A percentile compares a stretch with the other conserved stretches of the same genome.
Evolutionary conservation across 2,797 vertebrate species (phyloP).

Genomic region (Channallabes apus): DNA sequence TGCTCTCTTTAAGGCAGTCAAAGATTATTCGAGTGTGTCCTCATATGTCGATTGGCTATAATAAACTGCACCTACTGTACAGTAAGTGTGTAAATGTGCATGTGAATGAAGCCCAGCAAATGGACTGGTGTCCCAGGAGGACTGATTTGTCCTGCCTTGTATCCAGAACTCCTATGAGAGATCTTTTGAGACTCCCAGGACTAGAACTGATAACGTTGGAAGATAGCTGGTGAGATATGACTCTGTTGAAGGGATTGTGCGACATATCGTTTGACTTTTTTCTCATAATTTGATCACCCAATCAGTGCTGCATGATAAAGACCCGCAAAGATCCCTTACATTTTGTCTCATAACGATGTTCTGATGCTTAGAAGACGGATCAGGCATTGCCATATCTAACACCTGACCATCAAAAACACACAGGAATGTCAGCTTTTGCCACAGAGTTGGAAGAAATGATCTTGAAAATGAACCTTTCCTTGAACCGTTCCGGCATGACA

Average conservation of each 20-base stretch:
- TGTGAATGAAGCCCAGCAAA: not conserved
- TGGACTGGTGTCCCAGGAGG: not conserved
- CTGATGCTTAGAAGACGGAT: too few species aligned
- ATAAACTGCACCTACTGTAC: not conserved
- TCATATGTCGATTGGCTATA: not conserved
- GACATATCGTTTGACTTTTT: not conserved
- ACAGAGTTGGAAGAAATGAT: not conserved
- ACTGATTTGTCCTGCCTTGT: not conserved
- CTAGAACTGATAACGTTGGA: not conserved
- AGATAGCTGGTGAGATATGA: not conserved
- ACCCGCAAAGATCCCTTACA: not conserved
- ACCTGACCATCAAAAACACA: not conserved
- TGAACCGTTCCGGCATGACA: not conserved
- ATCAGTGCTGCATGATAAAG: not conserved
- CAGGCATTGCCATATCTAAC: too few species aligned
- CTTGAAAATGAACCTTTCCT: not conserved
- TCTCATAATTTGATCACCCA: not conserved
- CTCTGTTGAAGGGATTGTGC: not conserved
- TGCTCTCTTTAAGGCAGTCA: not conserved
- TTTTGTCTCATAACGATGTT: not conserved
- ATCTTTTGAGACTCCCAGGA: not conserved
- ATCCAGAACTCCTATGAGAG: not conserved
- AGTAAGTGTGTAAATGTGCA: not conserved
- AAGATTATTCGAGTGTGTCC: too few species aligned
- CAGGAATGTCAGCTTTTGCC: not conserved